Base-by-base conservation (phyloP, 2,888 invertebrate species). In the Coenonympha arcania region DNA sequence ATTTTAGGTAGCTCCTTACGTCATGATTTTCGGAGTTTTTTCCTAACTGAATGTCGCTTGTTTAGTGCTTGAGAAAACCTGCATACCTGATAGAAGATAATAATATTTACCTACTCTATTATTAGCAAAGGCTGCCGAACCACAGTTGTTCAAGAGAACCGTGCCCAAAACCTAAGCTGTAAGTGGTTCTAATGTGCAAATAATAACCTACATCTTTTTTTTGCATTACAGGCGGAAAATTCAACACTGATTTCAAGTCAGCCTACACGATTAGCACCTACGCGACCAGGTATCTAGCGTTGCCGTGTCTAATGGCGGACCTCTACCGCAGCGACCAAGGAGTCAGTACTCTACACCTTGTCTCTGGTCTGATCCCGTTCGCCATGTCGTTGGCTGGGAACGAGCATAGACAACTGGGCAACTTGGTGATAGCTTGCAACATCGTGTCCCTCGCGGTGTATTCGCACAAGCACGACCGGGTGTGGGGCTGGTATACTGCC, bases 271-370 rank as follows among this genome's bases (percentile, higher is more conserved):
- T 83, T 20, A 81, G 79, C 48, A 54, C 64, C 33, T 66, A 63
- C 8, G 83, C 83, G 1, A 56, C 73, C 1, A 66, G 69, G 18
- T 81, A 82, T 56, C 60, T 84, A 11, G 71, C 82, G 0, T 52
- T 84, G 11, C 78, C 84, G 0, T 80, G 81, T 46, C 52, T 84
- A 1, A 82, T 74, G 68, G 83, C 82, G 0, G 84, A 84, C 30
- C 50, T 83, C 1, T 73, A 76, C 40, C 58, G 67, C 0, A 34
- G 54, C 0, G 67, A 81, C 46, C 52, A 65, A 1, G 50, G 48
- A 0, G 1, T 83, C 1, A 68, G 74, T 45, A 28, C 61, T 0
- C 1, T 77, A 3, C 81, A 83, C 44, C 57, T 82, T 8, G 31
- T 76, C 8, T 81, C 82, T 9, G 84, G 83, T 8, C 22, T 80